Evolutionary conservation across 2,113 vertebrate species (phyloP).

Genomic region (Oceanodroma tethys): DNA sequence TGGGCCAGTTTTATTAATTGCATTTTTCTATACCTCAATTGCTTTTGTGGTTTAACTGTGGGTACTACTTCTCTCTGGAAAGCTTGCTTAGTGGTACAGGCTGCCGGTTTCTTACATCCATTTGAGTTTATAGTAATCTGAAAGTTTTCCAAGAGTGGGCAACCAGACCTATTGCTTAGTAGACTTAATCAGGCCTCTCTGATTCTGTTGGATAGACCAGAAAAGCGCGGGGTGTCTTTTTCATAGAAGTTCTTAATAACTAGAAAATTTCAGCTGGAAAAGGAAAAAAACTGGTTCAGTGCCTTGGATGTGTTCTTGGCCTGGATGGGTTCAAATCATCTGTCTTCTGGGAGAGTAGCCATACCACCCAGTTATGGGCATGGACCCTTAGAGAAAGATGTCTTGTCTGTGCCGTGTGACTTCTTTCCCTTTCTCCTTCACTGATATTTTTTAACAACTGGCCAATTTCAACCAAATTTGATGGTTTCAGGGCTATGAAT

Average conservation of each 20-base stretch:
- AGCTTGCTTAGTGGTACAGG: background rate
- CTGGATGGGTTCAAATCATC: background rate
- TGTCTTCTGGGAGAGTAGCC: background rate
- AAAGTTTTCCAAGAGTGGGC: background rate
- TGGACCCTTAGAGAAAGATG: background rate
- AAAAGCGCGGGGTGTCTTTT: background rate
- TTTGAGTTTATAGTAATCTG: background rate
- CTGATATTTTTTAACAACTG: background rate
- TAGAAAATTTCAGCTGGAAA: background rate
- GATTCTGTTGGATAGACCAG: background rate
- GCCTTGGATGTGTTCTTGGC: background rate
- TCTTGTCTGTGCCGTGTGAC: background rate
- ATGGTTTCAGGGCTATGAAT: background rate
- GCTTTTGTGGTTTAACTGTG: background rate
- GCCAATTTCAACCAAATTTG: background rate
- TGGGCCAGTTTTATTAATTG: background rate
- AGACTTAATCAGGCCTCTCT: background rate
- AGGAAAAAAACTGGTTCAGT: background rate
- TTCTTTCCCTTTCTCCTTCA: background rate
- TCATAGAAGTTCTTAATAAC: background rate
- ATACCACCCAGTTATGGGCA: background rate
- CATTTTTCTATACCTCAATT: background rate
- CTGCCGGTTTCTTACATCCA: background rate
- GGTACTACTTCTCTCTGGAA: background rate
- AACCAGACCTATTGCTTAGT: background rate